These are phyloP conservation scores for Sebastes itinus DNA, from an alignment of 2,797 vertebrate genomes.

Conservation along the genomic window DNA sequence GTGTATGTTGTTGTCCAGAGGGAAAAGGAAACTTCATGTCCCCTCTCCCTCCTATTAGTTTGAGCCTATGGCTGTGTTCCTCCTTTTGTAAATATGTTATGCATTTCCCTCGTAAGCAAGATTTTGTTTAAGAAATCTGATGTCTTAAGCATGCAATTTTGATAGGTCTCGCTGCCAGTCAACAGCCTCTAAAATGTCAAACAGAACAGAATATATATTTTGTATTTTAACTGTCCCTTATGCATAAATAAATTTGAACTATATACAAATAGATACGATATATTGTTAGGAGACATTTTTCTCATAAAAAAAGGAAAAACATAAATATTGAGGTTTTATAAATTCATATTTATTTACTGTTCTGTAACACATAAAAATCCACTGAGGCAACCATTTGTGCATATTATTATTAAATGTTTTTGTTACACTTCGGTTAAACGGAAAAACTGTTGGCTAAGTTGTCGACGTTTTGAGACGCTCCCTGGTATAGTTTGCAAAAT, in stretches of 20 bases:
- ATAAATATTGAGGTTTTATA: conserved; percentile 73
- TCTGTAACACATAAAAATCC: conserved; percentile 51
- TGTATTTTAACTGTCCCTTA: conserved; percentile 69
- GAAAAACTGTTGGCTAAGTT: conserved; percentile 55
- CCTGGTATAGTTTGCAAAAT: conserved; percentile 76
- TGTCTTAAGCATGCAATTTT: conserved; percentile 83
- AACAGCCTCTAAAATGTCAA: conserved; percentile 69
- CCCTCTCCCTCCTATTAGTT: conserved; percentile 75
- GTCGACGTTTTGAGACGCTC: conserved; percentile 62
- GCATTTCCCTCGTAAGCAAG: conserved; percentile 84
- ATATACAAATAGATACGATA: conserved; percentile 68
- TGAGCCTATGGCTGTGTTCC: conserved; percentile 91
- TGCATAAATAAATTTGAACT: conserved; percentile 68
- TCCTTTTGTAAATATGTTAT: conserved; percentile 88
- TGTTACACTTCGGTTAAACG: conserved; percentile 36
- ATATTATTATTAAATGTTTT: conserved; percentile 39
- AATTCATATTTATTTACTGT: conserved; percentile 79
- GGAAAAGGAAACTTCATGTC: conserved; percentile 65
- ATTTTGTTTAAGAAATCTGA: conserved; percentile 99
- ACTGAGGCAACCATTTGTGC: conserved; percentile 55
- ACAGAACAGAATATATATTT: conserved; percentile 77
- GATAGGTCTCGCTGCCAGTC: conserved; percentile 72
- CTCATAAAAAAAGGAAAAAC: conserved; percentile 56
- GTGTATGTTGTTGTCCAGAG: conserved; percentile 73
- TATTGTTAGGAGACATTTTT: conserved; percentile 65